These are phyloP conservation scores for Chroicocephalus ridibundus DNA, from an alignment of 2,113 vertebrate species.

Conservation along the genomic window DNA sequence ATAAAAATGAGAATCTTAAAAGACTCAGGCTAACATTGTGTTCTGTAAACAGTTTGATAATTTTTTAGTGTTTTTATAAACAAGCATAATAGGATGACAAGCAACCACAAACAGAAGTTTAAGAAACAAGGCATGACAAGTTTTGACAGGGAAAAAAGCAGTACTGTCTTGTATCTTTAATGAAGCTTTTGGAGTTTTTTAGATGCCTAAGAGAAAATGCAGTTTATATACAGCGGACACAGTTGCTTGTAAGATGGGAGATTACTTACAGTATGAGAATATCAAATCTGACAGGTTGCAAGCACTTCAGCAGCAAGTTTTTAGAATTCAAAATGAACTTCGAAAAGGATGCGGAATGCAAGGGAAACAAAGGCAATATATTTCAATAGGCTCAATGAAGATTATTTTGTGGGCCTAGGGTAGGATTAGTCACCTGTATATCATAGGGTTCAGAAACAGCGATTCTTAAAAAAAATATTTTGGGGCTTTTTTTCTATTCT, in stretches of 20 bases:
- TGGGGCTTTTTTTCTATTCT: background rate
- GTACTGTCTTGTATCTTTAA: background rate
- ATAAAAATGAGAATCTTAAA: background rate
- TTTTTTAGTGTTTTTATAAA: conserved; percentile 3
- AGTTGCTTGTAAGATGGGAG: background rate
- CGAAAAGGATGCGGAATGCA: background rate
- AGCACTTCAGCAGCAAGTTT: background rate
- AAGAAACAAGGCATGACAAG: background rate
- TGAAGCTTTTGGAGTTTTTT: background rate
- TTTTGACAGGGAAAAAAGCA: background rate
- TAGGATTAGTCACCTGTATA: background rate
- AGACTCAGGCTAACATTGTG: background rate
- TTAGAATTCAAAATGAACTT: conserved; percentile 3
- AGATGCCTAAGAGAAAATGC: background rate
- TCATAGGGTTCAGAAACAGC: background rate
- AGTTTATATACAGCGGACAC: background rate
- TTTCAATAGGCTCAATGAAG: background rate
- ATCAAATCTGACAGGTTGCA: background rate
- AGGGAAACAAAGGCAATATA: background rate
- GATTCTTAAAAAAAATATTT: background rate
- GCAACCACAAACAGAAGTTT: background rate
- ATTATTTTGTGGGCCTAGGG: background rate
- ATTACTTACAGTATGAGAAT: background rate
- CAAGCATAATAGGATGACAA: background rate
- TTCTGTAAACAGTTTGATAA: conserved; percentile 13